Conservation (phyloP, 2,113 vertebrate genomes). For the Chrysemys picta region DNA sequence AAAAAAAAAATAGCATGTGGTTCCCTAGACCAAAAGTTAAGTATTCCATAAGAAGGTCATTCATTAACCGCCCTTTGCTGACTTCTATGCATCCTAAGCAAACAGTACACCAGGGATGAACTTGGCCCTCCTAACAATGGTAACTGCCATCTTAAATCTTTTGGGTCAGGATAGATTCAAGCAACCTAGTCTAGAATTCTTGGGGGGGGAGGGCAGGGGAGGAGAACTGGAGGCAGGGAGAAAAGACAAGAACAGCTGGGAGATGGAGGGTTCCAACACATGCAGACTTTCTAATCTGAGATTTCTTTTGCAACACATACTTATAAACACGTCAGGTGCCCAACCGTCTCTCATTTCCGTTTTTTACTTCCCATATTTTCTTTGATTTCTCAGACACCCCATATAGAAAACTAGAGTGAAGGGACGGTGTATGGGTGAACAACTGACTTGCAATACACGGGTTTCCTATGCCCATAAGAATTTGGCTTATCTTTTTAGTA, state of each 20-base stretch:
- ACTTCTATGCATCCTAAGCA: conserved; percentile 42
- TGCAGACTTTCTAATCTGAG: not conserved
- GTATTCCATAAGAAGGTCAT: conserved; percentile 50
- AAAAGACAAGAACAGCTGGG: not conserved
- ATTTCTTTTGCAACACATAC: not conserved
- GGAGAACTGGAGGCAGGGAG: accelerated
- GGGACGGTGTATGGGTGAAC: conserved; percentile 37
- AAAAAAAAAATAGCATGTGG: conserved; percentile 31
- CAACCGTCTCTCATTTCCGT: not conserved
- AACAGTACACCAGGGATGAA: conserved; percentile 15
- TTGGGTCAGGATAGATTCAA: not conserved
- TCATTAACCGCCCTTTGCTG: conserved; percentile 66
- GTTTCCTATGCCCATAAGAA: conserved; percentile 56
- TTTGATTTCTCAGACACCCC: not conserved
- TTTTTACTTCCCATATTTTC: not conserved
- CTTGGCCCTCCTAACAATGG: conserved; percentile 19
- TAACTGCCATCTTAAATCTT: conserved; percentile 37
- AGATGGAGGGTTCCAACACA: not conserved
- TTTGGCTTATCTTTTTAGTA: conserved; percentile 59
- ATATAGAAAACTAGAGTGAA: not conserved
- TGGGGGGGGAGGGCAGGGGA: accelerated
- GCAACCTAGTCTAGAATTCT: not conserved
- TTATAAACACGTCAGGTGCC: not conserved
- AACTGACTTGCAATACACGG: conserved; percentile 23
- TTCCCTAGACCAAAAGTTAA: conserved; percentile 37